Conservation (phyloP, 2,797 vertebrate genomes). For the Botia almorhae region DNA sequence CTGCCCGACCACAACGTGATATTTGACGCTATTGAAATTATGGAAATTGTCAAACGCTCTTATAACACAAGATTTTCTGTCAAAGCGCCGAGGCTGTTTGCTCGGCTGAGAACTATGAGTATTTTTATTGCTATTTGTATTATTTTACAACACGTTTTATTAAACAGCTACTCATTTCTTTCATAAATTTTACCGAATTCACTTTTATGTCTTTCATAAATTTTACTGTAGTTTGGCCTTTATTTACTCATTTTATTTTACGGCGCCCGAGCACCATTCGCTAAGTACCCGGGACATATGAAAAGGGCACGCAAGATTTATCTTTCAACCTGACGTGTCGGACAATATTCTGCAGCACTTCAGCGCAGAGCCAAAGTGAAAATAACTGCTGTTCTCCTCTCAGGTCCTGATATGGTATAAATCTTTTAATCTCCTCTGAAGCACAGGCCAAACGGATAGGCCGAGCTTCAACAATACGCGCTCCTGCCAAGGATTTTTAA, state of each 20-base stretch:
- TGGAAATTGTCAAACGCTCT: conserved; percentile 56
- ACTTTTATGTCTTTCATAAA: background rate
- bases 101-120: too few relatives aligned
- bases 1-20: conserved; percentile 40
- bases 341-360: conserved; percentile 29
- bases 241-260: conserved; percentile 21
- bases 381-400: conserved; percentile 63
- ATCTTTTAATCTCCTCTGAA: conserved; percentile 67
- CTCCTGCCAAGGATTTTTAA: conserved; percentile 68
- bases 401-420: conserved; percentile 63
- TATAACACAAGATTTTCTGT: conserved; percentile 59
- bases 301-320: conserved; percentile 49
- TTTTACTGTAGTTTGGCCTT: background rate
- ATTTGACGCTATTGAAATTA: conserved; percentile 63
- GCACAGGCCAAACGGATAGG: conserved; percentile 48
- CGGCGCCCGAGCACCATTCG: background rate
- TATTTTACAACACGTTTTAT: background rate
- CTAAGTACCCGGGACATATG: conserved; percentile 41
- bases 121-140: background rate
- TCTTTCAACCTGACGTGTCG: conserved; percentile 48
- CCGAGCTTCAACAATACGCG: conserved; percentile 44
- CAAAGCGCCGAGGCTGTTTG: background rate
- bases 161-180: too few relatives aligned
- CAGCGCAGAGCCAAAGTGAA: conserved; percentile 59
- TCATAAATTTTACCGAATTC: background rate